Evolutionary conservation across 2,888 invertebrate species (phyloP), one percentile per base, ranked within the genome.

Genomic region (Amblyteles armatorius): DNA sequence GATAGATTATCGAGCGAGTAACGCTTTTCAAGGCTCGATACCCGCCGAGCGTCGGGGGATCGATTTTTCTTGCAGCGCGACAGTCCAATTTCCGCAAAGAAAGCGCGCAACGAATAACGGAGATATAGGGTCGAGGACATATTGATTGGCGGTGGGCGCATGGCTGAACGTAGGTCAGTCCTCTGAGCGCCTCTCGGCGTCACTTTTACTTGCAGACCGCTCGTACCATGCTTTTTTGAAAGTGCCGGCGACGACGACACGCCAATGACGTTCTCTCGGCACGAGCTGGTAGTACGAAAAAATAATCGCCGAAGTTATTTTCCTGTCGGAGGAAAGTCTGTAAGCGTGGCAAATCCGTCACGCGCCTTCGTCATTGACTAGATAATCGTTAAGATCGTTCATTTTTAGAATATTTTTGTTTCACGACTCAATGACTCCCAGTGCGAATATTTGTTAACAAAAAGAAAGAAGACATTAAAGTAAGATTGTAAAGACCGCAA

Each of bases 161-260:
- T 76, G 57, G 73, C 71, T 52, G 40, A 69, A 11, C 85, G 68
- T 81, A 78, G 85, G 85, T 85, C 84, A 85, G 84, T 85, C 80
- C 72, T 74, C 77, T 50, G 80, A 52, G 71, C 76, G 65, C 22
- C 22, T 52, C 57, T 57, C 63, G 63, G 33, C 63, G 63, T 29
- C 29, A 29, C 33, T 16, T 63, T 68, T 84, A 80, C 80, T 84
- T 68, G 67, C 26, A 57, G 22, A 26, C 26, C 57, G 57, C 26
- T 57, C 57, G 57, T 4, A 26, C 9, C 13, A 11, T 19, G 22
- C 22, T 57, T 22, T 22, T 9, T 19, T 6, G 22, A 57, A 57
- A 57, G 11, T 57, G 5, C 57, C 57, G 57, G 57, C 19, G 52
- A 19, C 26, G 26, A 57, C 57, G 57, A 57, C 3, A 57, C 22